Base-by-base conservation (phyloP, 2,888 invertebrate species). In the Mythimna vitellina region DNA sequence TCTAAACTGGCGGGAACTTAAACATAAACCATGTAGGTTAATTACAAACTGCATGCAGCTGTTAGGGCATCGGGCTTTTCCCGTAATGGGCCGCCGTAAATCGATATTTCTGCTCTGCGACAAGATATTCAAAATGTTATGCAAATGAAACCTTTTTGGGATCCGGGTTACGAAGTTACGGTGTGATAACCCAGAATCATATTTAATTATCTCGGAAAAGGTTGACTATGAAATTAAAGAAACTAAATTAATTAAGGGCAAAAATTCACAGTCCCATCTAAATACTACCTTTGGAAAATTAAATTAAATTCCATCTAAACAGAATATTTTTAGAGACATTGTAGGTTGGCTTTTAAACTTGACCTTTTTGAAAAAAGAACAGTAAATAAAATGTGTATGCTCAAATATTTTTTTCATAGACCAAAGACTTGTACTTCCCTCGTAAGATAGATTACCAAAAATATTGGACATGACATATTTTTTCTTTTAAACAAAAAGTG, bases 141-240 rank as follows among this genome's bases (percentile, higher is more conserved):
- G 85, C 80, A 84, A 84, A 84, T 74, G 9, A 65, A 82, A 70
- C 83, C 83, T 80, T 82, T 80, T 63, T 57, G 42, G 60, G 61
- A 29, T 38, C 49, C 42, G 32, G 61, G 53, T 62, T 58, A 25
- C 56, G n/a, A 70, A 63, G 67, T 65, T 49, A 65, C 64, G 53
- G 49, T 62, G 62, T 65, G 71, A 73, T 71, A 79, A 58, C 78
- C 69, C 61, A 64, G 51, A 75, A 65, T 70, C 69, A 78, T 78
- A 85, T 78, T 82, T 71, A 80, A 80, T 85, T 83, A 82, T 73
- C 69, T 70, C 46, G 14, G 7, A 65, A 79, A 80, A 79, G 80
- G 70, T 82, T 57, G 65, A 38, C 53, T 66, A 71, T 65, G 68
- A 79, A 81, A 78, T 82, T 79, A 81, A 81, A 81, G 65, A 75